phyloP scores from a whole-genome alignment of 2,888 invertebrate genomes.

The Geophilus truncorum region DNA sequence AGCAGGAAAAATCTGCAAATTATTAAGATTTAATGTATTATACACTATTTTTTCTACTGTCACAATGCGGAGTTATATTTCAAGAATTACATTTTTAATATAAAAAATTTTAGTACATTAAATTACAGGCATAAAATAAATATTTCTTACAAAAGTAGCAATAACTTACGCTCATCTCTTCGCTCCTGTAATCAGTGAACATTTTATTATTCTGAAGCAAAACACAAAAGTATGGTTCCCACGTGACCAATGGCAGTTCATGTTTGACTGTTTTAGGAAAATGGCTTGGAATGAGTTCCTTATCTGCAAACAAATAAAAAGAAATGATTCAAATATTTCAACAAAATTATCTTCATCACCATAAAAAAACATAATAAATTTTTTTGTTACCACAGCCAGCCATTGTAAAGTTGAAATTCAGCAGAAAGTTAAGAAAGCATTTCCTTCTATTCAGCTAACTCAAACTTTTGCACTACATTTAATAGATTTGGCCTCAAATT shows the following conservation, averaged over 20 bases:
- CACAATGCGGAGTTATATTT: too few species aligned
- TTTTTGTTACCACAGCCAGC: neutral
- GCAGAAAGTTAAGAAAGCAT: neutral
- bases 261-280: conserved; percentile 43
- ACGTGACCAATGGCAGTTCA: conserved; percentile 51
- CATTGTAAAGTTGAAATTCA: neutral
- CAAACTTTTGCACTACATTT: neutral
- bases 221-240: conserved; percentile 76
- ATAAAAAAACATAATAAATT: neutral
- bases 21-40: neutral
- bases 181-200: conserved; percentile 69
- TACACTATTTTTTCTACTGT: neutral
- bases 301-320: conserved; percentile 41
- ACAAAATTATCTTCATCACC: neutral
- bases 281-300: conserved; percentile 44
- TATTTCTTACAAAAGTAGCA: neutral
- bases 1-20: conserved; percentile 11
- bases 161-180: conserved; percentile 67
- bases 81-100: too few species aligned
- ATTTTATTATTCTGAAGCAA: conserved; percentile 69
- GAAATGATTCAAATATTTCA: neutral
- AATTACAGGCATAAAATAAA: neutral
- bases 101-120: neutral
- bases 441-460: neutral
- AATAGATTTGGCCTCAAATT: neutral